Evolutionary conservation across 1,140 invertebrate genomes (phyloP).

Genomic region (Drosophila bipectinata): DNA sequence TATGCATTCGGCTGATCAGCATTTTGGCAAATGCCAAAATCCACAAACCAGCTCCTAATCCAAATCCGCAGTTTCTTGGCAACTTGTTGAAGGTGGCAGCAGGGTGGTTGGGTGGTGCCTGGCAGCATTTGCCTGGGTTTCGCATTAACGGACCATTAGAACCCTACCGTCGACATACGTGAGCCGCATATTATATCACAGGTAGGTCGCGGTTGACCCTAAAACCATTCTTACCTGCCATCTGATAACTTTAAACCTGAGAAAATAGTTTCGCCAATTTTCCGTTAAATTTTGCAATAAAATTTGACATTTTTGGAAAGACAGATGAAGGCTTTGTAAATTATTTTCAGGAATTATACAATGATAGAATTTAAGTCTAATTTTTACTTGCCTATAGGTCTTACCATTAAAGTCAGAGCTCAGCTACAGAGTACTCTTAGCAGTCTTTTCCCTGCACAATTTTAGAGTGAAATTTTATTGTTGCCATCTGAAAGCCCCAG

Average conservation of each 20-base stretch:
- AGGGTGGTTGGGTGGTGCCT: not conserved
- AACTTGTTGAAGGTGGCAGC: not conserved
- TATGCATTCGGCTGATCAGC: constrained; percentile 53
- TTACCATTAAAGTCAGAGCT: no score
- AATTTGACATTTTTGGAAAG: not conserved
- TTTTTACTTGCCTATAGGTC: no score
- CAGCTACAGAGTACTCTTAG: no score
- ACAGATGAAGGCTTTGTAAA: not conserved
- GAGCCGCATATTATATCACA: not conserved
- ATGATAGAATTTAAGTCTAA: no score
- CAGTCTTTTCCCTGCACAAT: not conserved
- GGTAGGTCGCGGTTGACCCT: not conserved
- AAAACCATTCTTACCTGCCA: not conserved
- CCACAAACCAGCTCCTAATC: not conserved
- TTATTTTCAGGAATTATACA: not conserved
- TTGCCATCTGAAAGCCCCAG: not conserved
- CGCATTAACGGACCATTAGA: not conserved
- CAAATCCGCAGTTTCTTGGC: constrained; percentile 1
- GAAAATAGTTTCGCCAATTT: not conserved
- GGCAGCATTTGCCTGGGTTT: not conserved
- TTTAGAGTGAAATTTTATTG: not conserved
- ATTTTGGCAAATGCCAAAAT: not conserved
- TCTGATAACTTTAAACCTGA: not conserved
- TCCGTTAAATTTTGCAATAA: not conserved
- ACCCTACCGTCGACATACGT: not conserved